These are phyloP conservation scores for Eueremaeus valkanovi DNA, from an alignment of 2,888 invertebrate genomes.

Conservation along the genomic window DNA sequence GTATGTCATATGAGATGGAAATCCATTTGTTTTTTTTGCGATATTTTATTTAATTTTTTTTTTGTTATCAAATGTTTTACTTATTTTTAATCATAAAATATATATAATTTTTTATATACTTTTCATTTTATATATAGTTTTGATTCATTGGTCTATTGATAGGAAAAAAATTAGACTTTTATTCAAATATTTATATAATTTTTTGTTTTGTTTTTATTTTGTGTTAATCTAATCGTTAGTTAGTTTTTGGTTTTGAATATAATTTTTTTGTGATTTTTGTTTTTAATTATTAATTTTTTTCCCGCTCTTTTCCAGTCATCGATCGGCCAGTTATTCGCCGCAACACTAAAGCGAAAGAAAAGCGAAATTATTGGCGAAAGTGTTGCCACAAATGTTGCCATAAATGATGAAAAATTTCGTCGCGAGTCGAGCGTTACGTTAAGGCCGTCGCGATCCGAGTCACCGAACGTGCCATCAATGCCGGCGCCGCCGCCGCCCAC, in stretches of 20 bases:
- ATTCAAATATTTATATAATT: too few species aligned
- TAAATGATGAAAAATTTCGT: conserved; percentile 6
- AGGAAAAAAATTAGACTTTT: too few species aligned
- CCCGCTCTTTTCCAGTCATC: neutral
- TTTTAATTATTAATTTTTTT: neutral
- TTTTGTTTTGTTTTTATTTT: too few species aligned
- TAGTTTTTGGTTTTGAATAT: too few species aligned
- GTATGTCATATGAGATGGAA: conserved; percentile 12
- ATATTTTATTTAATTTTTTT: too few species aligned
- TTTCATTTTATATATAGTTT: too few species aligned
- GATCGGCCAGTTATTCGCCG: conserved; percentile 38
- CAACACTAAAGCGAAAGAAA: conserved; percentile 33
- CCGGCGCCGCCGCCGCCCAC: conserved; percentile 10
- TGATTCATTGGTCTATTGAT: too few species aligned
- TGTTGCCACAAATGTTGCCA: neutral
- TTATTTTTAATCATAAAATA: too few species aligned
- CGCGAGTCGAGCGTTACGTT: conserved; percentile 27
- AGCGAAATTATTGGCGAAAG: neutral
- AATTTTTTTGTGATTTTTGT: neutral
- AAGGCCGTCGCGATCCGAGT: conserved; percentile 13
- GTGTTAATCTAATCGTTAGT: too few species aligned
- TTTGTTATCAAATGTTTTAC: too few species aligned
- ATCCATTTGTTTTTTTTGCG: neutral
- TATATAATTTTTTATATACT: too few species aligned
- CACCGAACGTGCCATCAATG: conserved; percentile 33